phyloP scores from a whole-genome alignment of 2,888 invertebrate species.

The Drosophila vallismaia region DNA sequence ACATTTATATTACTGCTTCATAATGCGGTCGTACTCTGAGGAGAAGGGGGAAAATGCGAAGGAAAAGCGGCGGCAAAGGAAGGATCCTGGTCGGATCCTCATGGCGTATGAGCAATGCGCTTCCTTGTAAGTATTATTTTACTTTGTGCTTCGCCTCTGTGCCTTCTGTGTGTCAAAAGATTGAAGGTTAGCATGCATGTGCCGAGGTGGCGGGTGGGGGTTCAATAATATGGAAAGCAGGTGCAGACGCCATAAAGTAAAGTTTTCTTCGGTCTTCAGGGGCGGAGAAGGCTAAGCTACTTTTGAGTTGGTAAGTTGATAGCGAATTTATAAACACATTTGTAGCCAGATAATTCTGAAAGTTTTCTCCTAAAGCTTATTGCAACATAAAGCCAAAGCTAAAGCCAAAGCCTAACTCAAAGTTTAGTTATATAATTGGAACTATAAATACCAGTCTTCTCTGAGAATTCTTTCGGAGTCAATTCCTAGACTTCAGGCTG shows the following conservation, averaged over 20 bases:
- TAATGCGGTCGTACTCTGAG: constrained; percentile 53
- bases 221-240: constrained; percentile 34
- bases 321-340: constrained; percentile 37
- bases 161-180: constrained; percentile 59
- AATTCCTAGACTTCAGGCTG: neutral
- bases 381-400: neutral
- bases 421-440: neutral
- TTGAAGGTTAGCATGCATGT: constrained; percentile 68
- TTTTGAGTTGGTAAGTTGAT: constrained; percentile 42
- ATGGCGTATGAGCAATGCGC: constrained; percentile 66
- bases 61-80: neutral
- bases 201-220: neutral
- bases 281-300: constrained; percentile 26
- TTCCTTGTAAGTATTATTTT: constrained; percentile 50
- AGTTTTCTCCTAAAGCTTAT: constrained; percentile 17
- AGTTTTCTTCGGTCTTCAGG: constrained; percentile 27
- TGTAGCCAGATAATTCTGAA: constrained; percentile 22
- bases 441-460: neutral
- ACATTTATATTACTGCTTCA: constrained; percentile 79
- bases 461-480: too few relatives aligned
- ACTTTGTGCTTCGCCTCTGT: constrained; percentile 56
- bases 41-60: too few relatives aligned
- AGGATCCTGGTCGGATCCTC: constrained; percentile 13
- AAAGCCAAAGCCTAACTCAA: neutral
- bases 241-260: constrained; percentile 73